phyloP scores from a whole-genome alignment of 2,797 vertebrate genomes.

The Brotula barbata region DNA sequence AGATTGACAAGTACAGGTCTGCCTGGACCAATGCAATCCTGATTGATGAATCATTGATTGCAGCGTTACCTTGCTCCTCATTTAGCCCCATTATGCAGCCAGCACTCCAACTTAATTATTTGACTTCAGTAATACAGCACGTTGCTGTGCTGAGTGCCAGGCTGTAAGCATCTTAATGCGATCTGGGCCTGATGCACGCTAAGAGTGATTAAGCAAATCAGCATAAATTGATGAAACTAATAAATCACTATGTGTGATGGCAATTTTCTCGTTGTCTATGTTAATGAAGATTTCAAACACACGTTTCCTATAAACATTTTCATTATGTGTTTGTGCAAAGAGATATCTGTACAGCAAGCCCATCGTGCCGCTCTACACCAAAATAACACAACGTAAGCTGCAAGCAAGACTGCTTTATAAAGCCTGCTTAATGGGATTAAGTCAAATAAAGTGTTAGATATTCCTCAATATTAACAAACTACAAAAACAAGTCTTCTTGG shows the following conservation, averaged over 20 bases:
- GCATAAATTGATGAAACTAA: constrained; percentile 73
- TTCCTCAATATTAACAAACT: constrained; percentile 33
- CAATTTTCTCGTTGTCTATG: constrained; percentile 66
- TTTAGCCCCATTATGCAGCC: constrained; percentile 59
- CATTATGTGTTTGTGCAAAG: constrained; percentile 64
- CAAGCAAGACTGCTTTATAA: constrained; percentile 64
- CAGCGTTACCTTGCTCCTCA: constrained; percentile 43
- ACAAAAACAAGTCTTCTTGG: constrained; percentile 50
- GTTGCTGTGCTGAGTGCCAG: constrained; percentile 60
- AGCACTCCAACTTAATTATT: constrained; percentile 63
- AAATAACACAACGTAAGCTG: constrained; percentile 62
- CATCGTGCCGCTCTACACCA: constrained; percentile 27
- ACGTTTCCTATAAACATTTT: constrained; percentile 62
- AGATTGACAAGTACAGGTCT: constrained; percentile 20
- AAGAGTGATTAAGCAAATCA: constrained; percentile 73
- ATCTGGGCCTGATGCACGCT: constrained; percentile 62
- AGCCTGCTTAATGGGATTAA: constrained; percentile 61
- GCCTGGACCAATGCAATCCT: constrained; percentile 55
- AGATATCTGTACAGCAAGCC: constrained; percentile 68
- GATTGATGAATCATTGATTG: constrained; percentile 67
- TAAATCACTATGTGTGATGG: constrained; percentile 59
- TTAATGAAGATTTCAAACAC: constrained; percentile 71
- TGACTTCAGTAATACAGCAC: constrained; percentile 57
- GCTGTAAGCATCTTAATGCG: constrained; percentile 70
- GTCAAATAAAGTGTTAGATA: constrained; percentile 46